Evolutionary conservation across 2,113 vertebrate genomes (phyloP).

Genomic region (Ailurus styani): DNA sequence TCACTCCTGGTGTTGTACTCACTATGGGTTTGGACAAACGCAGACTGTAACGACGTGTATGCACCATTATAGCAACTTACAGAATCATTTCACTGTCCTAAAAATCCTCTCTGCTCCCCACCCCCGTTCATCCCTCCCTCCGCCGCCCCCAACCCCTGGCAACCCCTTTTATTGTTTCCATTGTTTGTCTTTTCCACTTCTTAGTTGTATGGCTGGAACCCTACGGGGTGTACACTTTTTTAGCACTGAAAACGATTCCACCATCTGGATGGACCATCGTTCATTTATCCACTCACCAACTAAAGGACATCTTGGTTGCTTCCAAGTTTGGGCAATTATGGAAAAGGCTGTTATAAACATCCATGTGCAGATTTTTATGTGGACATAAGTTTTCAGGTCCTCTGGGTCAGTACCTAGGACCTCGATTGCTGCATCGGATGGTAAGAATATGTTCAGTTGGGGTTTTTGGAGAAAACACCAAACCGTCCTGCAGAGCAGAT

Average conservation of each 20-base stretch:
- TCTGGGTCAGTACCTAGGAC: background rate
- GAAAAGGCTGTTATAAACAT: background rate
- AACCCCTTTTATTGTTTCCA: background rate
- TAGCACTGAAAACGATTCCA: background rate
- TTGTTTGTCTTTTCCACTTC: background rate
- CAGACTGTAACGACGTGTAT: fast-evolving
- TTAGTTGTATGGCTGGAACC: fast-evolving
- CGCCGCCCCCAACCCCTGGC: background rate
- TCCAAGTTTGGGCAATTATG: background rate
- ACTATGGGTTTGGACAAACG: background rate
- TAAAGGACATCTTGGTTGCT: no score
- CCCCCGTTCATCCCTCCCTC: background rate
- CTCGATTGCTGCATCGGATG: fast-evolving
- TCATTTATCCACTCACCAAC: background rate
- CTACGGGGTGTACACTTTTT: fast-evolving
- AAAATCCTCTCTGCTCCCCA: no score
- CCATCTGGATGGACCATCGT: background rate
- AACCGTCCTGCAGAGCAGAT: background rate
- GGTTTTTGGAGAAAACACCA: background rate
- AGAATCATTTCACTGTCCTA: background rate
- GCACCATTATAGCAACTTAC: fast-evolving
- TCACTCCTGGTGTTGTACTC: fast-evolving
- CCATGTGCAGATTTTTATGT: background rate
- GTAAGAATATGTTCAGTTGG: background rate
- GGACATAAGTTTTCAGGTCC: background rate